Evolutionary conservation across 2,797 vertebrate species (phyloP).

Genomic region (Luscinia megarhynchos): DNA sequence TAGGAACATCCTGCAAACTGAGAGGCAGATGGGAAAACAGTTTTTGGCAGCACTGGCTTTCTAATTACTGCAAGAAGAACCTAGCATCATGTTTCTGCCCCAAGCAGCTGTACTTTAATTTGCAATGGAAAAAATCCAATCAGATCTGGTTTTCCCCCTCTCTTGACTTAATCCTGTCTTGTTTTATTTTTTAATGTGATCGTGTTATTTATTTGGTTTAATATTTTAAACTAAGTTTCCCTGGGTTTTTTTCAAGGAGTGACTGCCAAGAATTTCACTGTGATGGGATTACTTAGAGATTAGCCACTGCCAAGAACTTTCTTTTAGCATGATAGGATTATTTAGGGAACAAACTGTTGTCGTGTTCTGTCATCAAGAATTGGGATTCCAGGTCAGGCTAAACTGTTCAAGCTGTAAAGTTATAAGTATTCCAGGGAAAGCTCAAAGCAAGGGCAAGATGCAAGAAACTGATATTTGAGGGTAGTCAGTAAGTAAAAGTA

Average conservation of each 20-base stretch:
- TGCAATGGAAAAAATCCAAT: conserved; percentile 35
- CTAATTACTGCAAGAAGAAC: conserved; percentile 47
- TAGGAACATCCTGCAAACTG: not conserved
- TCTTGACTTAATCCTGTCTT: not conserved
- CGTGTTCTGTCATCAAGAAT: not conserved
- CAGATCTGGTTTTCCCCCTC: not conserved
- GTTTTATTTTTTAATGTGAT: not conserved
- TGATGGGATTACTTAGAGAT: conserved; percentile 5
- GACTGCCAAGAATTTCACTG: not conserved
- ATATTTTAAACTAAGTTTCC: not conserved
- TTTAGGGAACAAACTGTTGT: conserved; percentile 1
- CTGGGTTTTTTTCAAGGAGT: not conserved
- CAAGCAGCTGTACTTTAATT: conserved; percentile 42
- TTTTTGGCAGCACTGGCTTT: conserved; percentile 35
- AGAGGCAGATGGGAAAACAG: conserved; percentile 41
- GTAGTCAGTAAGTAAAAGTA: not conserved
- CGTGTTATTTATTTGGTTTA: not conserved
- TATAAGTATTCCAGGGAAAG: not conserved
- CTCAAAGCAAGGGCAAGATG: not conserved
- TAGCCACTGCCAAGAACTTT: not conserved
- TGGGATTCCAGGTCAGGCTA: not conserved
- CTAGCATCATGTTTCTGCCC: not conserved
- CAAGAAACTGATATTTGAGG: not conserved
- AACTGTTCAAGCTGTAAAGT: not conserved
- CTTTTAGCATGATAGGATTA: not conserved